These are phyloP conservation scores for Castor canadensis DNA, from an alignment of 2,113 vertebrate species.

Conservation along the genomic window DNA sequence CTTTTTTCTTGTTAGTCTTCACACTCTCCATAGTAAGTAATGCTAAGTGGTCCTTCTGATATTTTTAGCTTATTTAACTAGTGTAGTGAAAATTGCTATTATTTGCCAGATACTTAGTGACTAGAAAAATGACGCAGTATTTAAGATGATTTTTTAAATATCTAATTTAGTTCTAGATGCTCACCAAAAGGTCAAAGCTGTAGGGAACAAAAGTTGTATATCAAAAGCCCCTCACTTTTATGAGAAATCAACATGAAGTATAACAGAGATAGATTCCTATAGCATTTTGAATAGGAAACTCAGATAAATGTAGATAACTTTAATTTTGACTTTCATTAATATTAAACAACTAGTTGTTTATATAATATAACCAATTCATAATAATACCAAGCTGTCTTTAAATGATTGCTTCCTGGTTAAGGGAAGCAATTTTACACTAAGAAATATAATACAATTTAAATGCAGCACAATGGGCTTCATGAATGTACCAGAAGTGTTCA, in stretches of 20 bases:
- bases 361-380: background rate
- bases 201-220: background rate
- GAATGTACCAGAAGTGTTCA: background rate
- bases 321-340: background rate
- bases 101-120: background rate
- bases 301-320: background rate
- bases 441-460: background rate
- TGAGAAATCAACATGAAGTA: background rate
- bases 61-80: constrained; percentile 29
- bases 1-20: background rate
- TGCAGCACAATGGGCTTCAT: background rate
- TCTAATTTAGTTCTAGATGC: background rate
- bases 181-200: background rate
- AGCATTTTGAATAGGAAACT: background rate
- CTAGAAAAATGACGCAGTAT: background rate
- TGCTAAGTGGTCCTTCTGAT: background rate
- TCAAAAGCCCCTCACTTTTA: constrained; percentile 1
- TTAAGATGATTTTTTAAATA: constrained; percentile 1
- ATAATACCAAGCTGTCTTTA: background rate
- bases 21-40: background rate
- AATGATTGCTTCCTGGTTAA: background rate
- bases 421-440: background rate
- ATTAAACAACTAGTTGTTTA: constrained; percentile 16
- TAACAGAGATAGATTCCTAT: background rate
- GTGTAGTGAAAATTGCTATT: constrained; percentile 1